Conservation (phyloP, 2,888 invertebrate species). For the Drosophila koepferae region DNA sequence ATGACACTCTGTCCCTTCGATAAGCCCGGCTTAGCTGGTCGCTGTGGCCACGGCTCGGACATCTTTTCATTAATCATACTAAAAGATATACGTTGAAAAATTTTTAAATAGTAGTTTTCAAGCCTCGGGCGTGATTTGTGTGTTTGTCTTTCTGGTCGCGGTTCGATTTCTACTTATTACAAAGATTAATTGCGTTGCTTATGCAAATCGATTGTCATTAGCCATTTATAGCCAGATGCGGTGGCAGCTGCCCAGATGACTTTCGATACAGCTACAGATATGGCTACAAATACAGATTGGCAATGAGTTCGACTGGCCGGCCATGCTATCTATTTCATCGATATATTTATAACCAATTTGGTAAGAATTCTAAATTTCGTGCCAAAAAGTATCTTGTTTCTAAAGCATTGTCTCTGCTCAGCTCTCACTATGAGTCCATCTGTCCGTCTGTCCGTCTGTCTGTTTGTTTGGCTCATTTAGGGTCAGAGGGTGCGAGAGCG, state of each 20-base stretch:
- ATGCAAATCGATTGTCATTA: constrained; percentile 82
- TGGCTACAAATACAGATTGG: constrained; percentile 21
- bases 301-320: constrained; percentile 19
- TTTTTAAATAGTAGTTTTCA: constrained; percentile 68
- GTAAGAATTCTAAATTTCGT: constrained; percentile 53
- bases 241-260: constrained; percentile 62
- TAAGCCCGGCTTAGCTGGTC: constrained; percentile 37
- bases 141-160: constrained; percentile 54
- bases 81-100: constrained; percentile 66
- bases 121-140: constrained; percentile 54
- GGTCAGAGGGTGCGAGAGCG: constrained; percentile 64
- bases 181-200: constrained; percentile 77
- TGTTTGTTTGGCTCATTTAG: constrained; percentile 32
- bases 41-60: constrained; percentile 19
- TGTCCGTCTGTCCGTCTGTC: constrained; percentile 12
- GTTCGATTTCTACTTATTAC: constrained; percentile 74
- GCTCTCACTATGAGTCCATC: constrained; percentile 6
- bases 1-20: constrained; percentile 51
- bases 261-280: constrained; percentile 19
- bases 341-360: constrained; percentile 57
- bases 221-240: constrained; percentile 70
- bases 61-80: constrained; percentile 71
- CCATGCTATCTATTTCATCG: constrained; percentile 60
- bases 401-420: constrained; percentile 37
- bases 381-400: constrained; percentile 68